Conservation (phyloP, 2,797 vertebrate genomes). For the Urocyon cinereoargenteus region DNA sequence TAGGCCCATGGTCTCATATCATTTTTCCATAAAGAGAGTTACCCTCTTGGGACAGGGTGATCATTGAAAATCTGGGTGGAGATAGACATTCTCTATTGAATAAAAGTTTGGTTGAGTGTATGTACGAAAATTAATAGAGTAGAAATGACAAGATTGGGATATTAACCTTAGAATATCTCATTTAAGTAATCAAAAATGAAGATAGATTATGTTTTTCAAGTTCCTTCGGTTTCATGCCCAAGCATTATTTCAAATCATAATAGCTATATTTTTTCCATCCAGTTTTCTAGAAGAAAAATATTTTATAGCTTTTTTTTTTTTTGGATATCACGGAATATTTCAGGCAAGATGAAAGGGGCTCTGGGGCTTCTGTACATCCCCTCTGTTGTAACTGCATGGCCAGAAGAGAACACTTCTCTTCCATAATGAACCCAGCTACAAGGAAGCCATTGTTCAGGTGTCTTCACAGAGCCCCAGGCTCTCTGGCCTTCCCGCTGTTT, state of each 20-base stretch:
- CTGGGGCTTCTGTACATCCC: not conserved
- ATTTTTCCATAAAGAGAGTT: constrained; percentile 3
- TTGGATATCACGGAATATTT: not conserved
- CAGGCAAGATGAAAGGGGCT: not conserved
- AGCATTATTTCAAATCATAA: constrained; percentile 43
- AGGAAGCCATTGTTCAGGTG: not conserved
- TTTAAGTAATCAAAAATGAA: constrained; percentile 62
- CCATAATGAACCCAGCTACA: not conserved
- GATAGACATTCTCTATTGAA: not conserved
- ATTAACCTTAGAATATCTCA: constrained; percentile 59
- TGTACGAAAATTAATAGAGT: constrained; percentile 49
- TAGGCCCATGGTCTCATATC: not conserved
- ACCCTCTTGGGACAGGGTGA: not conserved
- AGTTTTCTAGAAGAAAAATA: constrained; percentile 51
- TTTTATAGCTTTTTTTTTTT: constrained; percentile 13
- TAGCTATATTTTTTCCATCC: constrained; percentile 14
- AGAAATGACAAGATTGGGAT: constrained; percentile 47
- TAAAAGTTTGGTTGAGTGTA: constrained; percentile 23
- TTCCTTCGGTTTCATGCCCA: constrained; percentile 58
- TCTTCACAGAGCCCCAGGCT: not conserved
- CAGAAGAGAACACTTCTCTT: not conserved
- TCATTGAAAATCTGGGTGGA: constrained; percentile 35
- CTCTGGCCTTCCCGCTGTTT: not conserved
- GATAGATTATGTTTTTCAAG: constrained; percentile 43
- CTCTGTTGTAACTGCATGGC: not conserved